Evolutionary conservation across 1,140 invertebrate genomes (phyloP).

Genomic region (Elymnias hypermnestra): DNA sequence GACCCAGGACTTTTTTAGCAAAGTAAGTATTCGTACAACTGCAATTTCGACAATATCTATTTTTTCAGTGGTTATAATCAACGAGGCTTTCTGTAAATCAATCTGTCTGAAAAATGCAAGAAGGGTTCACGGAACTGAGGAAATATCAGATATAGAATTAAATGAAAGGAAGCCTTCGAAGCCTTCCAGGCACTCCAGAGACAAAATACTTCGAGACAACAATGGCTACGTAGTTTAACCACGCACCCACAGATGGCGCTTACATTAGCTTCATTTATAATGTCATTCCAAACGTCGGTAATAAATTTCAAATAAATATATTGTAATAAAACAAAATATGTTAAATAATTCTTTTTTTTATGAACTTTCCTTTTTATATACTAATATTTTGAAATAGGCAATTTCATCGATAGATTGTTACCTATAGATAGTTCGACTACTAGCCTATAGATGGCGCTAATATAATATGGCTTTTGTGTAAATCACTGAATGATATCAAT

Average conservation of each 20-base stretch:
- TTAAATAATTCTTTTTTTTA: too few species aligned
- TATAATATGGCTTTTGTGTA: too few species aligned
- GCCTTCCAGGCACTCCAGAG: too few species aligned
- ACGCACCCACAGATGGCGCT: conserved; percentile 21
- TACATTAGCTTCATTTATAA: background rate
- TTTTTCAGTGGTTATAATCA: conserved; percentile 50
- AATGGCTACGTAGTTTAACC: background rate
- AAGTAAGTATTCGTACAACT: too few species aligned
- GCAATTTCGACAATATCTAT: background rate
- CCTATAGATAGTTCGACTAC: too few species aligned
- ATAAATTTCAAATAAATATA: background rate
- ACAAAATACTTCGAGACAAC: background rate
- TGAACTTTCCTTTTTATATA: background rate
- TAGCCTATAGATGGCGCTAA: too few species aligned
- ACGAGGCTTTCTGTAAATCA: conserved; percentile 52
- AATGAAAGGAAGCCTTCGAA: conserved; percentile 35
- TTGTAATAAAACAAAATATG: background rate
- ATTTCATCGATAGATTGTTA: too few species aligned
- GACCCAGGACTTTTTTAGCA: too few species aligned
- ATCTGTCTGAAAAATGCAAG: conserved; percentile 40
- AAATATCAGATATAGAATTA: conserved; percentile 37
- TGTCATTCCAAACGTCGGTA: background rate
- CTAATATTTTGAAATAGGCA: background rate
- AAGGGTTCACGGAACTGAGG: conserved; percentile 11
- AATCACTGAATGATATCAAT: too few species aligned